phyloP scores from a whole-genome alignment of 2,888 invertebrate genomes.

The Apamea sordens region DNA sequence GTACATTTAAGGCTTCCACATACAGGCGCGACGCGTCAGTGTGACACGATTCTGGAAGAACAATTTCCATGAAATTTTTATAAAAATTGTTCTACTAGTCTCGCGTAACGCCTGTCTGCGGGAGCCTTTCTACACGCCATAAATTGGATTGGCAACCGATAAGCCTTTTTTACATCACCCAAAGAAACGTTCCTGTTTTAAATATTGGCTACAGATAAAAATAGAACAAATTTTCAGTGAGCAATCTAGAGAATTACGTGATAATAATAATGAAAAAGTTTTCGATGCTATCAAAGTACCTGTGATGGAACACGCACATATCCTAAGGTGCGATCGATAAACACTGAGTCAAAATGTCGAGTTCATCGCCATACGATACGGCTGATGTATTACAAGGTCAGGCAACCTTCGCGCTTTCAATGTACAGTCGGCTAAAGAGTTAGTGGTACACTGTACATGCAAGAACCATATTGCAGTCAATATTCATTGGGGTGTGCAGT shows the following conservation, averaged over 20 bases:
- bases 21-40: no score
- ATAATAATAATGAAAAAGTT: conserved; percentile 48
- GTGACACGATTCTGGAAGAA: not conserved
- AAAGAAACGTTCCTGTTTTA: conserved; percentile 1
- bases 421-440: conserved; percentile 21
- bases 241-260: conserved; percentile 28
- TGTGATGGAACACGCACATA: conserved; percentile 52
- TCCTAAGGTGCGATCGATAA: conserved; percentile 77
- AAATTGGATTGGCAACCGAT: conserved; percentile 17
- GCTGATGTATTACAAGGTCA: conserved; percentile 84
- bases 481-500: not conserved
- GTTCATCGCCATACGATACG: conserved; percentile 77
- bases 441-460: conserved; percentile 4
- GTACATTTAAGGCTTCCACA: not conserved
- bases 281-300: conserved; percentile 38
- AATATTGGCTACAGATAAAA: conserved; percentile 34
- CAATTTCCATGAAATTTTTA: not conserved
- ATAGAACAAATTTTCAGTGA: conserved; percentile 29
- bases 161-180: conserved; percentile 11
- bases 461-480: not conserved
- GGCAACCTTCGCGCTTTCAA: conserved; percentile 75
- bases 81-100: not conserved
- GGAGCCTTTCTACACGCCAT: not conserved
- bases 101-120: not conserved
- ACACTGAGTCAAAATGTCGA: conserved; percentile 69